Base-by-base conservation (phyloP, 2,113 vertebrate genomes). In the Scolopax mira region DNA sequence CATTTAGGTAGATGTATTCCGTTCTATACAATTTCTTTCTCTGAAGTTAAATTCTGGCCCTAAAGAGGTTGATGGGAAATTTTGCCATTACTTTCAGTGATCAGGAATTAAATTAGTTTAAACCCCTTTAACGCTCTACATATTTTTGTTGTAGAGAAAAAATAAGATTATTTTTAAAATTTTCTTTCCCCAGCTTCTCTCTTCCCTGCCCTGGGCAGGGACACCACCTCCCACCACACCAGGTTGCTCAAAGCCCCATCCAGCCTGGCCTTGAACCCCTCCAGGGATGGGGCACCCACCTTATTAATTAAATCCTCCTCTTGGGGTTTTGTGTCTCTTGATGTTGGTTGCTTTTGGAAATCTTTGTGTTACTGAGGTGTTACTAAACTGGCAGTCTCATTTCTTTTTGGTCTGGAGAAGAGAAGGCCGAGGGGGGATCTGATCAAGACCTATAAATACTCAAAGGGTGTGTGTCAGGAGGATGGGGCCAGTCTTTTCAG, bases 281-380 rank as follows among this genome's bases (percentile, higher is more conserved):
- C 61, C 37, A 28, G 60, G 60, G 37, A 62, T 62, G 60, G 60
- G 60, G 37, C 60, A 62, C 11, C 37, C 25, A 39, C 44, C 54
- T 39, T 27, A 62, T 27, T 39, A 62, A 24, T 28, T 62, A 39
- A 62, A 62, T 62, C 37, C 35, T 51, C 6, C 49, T 74, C 33
- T 25, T 3, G 4, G 37, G 7, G 8, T 9, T 84, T 46, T 37
- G 16, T 18, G 25, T 48, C 41, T 51, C 60, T 39, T 9, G 30
- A 10, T 0, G 0, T 12, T 25, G 9, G 3, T 42, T 18, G 19
- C 8, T 88, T 51, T 77, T 22, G 52, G 52, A 44, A 14, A 54
- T 44, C 58, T 48, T 35, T 9, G 18, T 30, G 10, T 33, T 52
- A 15, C 46, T 54, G 55, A 18, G 2, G 27, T 37, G 8, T 62